Conservation (phyloP, 2,888 invertebrate species). For the Beris morrisii region DNA sequence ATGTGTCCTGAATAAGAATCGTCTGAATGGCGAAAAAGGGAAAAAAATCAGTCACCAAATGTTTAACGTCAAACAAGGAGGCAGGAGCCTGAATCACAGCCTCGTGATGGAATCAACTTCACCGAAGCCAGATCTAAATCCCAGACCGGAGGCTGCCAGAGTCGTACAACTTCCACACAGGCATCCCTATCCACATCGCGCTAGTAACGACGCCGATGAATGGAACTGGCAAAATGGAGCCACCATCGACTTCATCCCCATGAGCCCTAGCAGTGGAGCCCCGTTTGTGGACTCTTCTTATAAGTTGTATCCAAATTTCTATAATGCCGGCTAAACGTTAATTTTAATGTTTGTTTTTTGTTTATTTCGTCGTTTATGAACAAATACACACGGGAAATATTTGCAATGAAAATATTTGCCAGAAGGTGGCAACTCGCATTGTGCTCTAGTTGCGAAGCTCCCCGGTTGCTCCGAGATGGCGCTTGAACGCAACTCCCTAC, state of each 20-base stretch:
- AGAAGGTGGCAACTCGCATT: constrained; percentile 34
- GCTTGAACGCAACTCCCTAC: too few species aligned
- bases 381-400: constrained; percentile 38
- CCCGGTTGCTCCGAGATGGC: too few species aligned
- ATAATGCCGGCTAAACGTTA: constrained; percentile 33
- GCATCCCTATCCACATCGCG: too few species aligned
- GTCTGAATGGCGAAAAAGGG: constrained; percentile 3
- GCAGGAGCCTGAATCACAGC: background rate
- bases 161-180: background rate
- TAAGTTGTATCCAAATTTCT: constrained; percentile 31
- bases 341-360: constrained; percentile 31
- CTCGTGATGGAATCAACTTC: background rate
- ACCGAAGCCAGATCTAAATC: background rate
- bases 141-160: background rate
- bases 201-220: too few species aligned
- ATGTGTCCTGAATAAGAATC: constrained; percentile 13
- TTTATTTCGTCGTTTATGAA: constrained; percentile 27
- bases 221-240: constrained; percentile 7
- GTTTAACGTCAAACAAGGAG: constrained; percentile 17
- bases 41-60: constrained; percentile 28
- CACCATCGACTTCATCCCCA: background rate
- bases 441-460: too few species aligned
- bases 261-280: constrained; percentile 1
- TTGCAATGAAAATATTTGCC: constrained; percentile 43
- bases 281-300: constrained; percentile 28